Percentiles rank a stretch among this genome's conserved stretches.
Evolutionary conservation across 2,888 invertebrate genomes (phyloP).

Genomic region (Drosophila helvetica): DNA sequence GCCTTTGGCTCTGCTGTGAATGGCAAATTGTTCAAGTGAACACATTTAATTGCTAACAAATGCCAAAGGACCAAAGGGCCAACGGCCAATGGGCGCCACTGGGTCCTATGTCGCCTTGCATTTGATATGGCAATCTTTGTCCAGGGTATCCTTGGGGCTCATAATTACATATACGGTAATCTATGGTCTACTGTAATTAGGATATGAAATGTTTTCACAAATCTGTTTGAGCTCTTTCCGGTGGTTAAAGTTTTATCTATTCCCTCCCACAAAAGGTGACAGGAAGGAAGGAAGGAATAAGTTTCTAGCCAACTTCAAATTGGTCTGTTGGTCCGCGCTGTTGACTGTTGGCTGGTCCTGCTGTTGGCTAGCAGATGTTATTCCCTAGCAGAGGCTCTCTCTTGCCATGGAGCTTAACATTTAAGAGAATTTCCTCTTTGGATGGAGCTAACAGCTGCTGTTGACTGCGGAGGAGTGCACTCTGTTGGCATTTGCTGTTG

Average conservation of each 20-base stretch:
- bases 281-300: constrained; percentile 17
- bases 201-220: constrained; percentile 23
- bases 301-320: background rate
- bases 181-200: constrained; percentile 25
- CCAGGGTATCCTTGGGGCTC: constrained; percentile 1
- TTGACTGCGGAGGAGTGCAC: background rate
- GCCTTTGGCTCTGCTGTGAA: constrained; percentile 40
- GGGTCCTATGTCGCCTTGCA: constrained; percentile 53
- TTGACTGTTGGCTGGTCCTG: background rate
- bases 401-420: background rate
- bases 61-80: constrained; percentile 45
- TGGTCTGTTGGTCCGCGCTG: background rate
- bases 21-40: constrained; percentile 67
- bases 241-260: background rate
- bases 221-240: constrained; percentile 3
- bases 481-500: background rate
- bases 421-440: constrained; percentile 3
- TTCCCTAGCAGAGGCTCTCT: background rate
- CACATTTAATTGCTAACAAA: constrained; percentile 74
- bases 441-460: background rate
- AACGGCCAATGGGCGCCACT: constrained; percentile 52
- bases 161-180: constrained; percentile 22
- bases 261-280: background rate
- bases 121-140: constrained; percentile 23
- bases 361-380: background rate